A percentile compares a stretch with the other conserved stretches of the same genome.
phyloP scores from a whole-genome alignment of 2,113 vertebrate species.

The Terrapene triunguis region DNA sequence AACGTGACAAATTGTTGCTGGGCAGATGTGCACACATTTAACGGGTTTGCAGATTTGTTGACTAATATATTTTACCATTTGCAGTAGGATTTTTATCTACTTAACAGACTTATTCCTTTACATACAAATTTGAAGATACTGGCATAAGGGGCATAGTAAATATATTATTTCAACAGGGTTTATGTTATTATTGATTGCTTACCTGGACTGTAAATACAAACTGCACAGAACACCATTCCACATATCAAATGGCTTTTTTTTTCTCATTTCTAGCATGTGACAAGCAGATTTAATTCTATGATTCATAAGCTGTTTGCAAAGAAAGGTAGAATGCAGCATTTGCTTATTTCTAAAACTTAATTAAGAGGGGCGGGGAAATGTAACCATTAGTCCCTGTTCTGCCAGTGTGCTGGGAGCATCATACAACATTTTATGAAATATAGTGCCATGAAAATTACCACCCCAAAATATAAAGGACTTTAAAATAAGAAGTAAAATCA shows the following conservation, averaged over 20 bases:
- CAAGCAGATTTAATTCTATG: not conserved
- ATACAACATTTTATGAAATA: not conserved
- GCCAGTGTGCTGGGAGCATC: not conserved
- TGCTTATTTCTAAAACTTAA: not conserved
- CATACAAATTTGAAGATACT: not conserved
- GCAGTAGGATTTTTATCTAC: not conserved
- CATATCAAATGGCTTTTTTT: too few relatives aligned
- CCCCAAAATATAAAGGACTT: not conserved
- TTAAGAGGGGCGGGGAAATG: not conserved
- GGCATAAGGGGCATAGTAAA: not conserved
- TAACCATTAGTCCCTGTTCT: not conserved
- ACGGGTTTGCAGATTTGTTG: conserved; percentile 7
- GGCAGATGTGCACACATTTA: not conserved
- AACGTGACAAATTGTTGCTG: conserved; percentile 4
- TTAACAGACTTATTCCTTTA: not conserved
- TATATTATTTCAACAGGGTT: not conserved
- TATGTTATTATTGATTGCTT: not conserved
- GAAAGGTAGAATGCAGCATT: not conserved
- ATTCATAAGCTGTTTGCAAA: not conserved
- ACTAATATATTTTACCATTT: not conserved
- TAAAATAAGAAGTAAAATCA: not conserved
- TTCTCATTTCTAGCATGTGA: not conserved
- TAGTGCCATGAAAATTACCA: not conserved
- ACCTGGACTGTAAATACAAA: not conserved
- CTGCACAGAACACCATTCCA: not conserved